Conservation (phyloP, 2,888 invertebrate species). For the Siphonodentalium dalli region DNA sequence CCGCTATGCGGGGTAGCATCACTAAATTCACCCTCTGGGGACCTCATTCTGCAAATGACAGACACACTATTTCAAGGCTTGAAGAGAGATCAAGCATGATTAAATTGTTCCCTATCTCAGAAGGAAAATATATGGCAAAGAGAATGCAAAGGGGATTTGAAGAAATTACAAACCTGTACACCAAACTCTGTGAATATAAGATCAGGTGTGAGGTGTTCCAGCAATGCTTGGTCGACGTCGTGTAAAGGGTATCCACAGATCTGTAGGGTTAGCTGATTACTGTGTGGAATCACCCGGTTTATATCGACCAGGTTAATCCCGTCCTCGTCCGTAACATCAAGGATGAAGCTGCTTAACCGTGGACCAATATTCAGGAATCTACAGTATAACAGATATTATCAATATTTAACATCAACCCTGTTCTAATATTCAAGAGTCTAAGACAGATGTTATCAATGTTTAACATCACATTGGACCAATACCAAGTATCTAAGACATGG, state of each 20-base stretch:
- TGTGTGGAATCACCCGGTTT: slow-evolving; percentile 45
- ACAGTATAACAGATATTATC: no score
- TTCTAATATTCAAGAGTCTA: no score
- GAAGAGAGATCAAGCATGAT: no score
- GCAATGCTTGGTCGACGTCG: slow-evolving; percentile 38
- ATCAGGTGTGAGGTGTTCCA: slow-evolving; percentile 68
- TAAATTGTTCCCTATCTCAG: not conserved
- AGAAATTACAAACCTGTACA: slow-evolving; percentile 67
- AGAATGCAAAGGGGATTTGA: not conserved
- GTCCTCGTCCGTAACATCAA: slow-evolving; percentile 60
- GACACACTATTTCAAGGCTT: no score
- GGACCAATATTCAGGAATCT: slow-evolving; percentile 71
- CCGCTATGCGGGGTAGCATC: no score
- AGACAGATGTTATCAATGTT: no score
- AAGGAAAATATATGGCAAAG: not conserved
- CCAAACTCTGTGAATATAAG: slow-evolving; percentile 71
- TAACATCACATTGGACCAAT: no score
- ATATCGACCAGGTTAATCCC: slow-evolving; percentile 41
- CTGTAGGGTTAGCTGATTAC: slow-evolving; percentile 47
- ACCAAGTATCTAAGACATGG: no score
- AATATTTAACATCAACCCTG: not conserved
- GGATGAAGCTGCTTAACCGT: slow-evolving; percentile 68
- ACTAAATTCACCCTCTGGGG: no score
- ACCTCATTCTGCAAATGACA: no score
- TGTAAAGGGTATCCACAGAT: slow-evolving; percentile 60